These are phyloP conservation scores for Tachina lurida DNA, from an alignment of 2,888 invertebrate genomes.

Conservation along the genomic window DNA sequence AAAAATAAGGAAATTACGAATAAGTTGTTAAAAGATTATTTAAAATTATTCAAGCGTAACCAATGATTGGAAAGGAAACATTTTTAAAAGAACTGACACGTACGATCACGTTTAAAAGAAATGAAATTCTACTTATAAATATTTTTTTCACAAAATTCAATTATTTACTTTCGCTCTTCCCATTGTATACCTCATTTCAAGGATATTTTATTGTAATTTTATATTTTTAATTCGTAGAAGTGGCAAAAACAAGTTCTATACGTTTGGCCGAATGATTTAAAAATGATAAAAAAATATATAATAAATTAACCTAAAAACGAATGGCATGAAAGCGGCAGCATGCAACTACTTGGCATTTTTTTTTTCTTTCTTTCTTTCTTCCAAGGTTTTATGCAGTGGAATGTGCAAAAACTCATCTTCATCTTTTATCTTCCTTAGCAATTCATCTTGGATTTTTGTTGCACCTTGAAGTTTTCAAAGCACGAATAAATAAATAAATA, in stretches of 20 bases:
- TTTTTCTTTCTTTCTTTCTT: not conserved
- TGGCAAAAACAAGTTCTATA: conserved; percentile 9
- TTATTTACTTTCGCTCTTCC: not conserved
- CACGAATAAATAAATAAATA: conserved; percentile 32
- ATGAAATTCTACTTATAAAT: no score
- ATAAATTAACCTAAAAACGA: conserved; percentile 25
- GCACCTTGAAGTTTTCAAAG: conserved; percentile 25
- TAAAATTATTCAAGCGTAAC: conserved; percentile 32
- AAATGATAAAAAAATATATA: not conserved
- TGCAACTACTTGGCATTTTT: conserved; percentile 33
- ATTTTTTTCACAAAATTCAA: no score
- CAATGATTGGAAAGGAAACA: conserved; percentile 3
- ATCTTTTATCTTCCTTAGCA: not conserved
- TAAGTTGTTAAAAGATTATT: not conserved
- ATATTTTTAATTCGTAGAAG: conserved; percentile 1
- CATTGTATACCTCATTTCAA: conserved; percentile 2
- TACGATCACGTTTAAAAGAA: no score
- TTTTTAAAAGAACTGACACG: not conserved
- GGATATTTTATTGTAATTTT: conserved; percentile 17
- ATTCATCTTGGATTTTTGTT: conserved; percentile 16
- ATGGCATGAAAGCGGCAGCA: conserved; percentile 5
- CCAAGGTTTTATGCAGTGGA: not conserved
- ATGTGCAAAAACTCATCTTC: not conserved
- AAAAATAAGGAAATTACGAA: not conserved
- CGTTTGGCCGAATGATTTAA: conserved; percentile 29